Evolutionary conservation across 92 coral and sea anemone genomes (phyloP), one percentile per base, ranked within the genome.

Genomic region (Zoanthus solanderi): DNA sequence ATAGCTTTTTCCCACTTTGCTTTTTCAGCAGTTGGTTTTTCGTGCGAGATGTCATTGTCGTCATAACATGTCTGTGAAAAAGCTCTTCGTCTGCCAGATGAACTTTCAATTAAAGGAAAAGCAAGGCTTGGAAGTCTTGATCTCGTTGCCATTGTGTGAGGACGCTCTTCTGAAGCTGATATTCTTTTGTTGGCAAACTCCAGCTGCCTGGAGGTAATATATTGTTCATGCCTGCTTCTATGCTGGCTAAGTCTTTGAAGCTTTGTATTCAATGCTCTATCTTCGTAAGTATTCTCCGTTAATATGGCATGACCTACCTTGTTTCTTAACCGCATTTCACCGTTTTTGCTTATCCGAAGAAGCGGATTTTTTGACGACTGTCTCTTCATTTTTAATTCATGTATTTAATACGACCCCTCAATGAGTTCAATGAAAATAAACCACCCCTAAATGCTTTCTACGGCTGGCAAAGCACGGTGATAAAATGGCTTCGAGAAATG

Each of bases 271-370:
- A 96, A 84, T 1, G 98, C 95, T 61, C 99, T 90, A 29, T 96
- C 98, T 87, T 96, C 99, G 84, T 95, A 90, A 23, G 98, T 88
- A 45, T 96, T 96, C 84, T 96, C 99, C 52, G 92, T 95, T 17
- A 96, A 90, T 30, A 96, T 95, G 31, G 99, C 97, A 23, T 90
- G 89, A 10, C 98, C 93, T 5, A 96, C 95, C 44, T 95, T 96
- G 78, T 96, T 96, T 76, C 90, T 96, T 0, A 96, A 72, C 65
- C 98, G 87, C 95, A 96, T 92, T 83, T 96, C 98, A 17, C 99
- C 99, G n/a, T 87, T 93, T 87, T 95, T 95, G 79, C 95, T 95
- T 14, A 95, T 95, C 60, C 98, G 88, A 75, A 95, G 94, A 13
- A 95, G 84, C 14, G 85, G 75, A 18, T 81, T 0, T 81, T 66